phyloP scores from a whole-genome alignment of 2,797 vertebrate genomes.

The Geotria australis region DNA sequence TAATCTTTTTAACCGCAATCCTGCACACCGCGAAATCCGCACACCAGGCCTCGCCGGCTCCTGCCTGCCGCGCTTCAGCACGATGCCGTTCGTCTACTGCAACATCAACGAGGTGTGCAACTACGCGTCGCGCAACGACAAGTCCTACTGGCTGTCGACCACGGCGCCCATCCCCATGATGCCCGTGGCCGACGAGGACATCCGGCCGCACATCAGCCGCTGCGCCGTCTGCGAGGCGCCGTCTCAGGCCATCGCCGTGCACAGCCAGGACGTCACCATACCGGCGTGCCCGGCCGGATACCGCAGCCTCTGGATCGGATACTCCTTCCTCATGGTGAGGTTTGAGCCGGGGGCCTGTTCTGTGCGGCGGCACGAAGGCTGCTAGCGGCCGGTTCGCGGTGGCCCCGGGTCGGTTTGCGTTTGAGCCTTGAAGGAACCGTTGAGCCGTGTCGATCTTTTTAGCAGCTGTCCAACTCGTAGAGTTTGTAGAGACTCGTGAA shows the following conservation, averaged over 20 bases:
- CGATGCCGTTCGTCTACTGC: constrained; percentile 92
- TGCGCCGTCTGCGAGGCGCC: constrained; percentile 74
- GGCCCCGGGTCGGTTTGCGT: too few relatives aligned
- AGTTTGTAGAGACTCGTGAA: too few relatives aligned
- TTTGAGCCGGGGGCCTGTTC: too few relatives aligned
- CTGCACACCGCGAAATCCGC: too few relatives aligned
- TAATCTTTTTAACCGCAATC: too few relatives aligned
- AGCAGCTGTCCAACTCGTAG: too few relatives aligned
- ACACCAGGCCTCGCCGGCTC: constrained; percentile 57
- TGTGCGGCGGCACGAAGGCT: too few relatives aligned
- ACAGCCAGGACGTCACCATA: constrained; percentile 65
- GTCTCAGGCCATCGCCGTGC: constrained; percentile 55
- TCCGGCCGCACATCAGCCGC: constrained; percentile 55
- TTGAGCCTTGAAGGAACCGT: too few relatives aligned
- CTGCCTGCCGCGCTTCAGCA: constrained; percentile 63
- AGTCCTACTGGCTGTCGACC: constrained; percentile 93
- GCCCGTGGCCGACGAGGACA: constrained; percentile 39
- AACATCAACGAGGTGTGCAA: constrained; percentile 59
- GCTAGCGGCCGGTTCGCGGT: too few relatives aligned
- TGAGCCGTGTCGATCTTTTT: too few relatives aligned
- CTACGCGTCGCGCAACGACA: constrained; percentile 69
- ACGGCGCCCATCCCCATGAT: constrained; percentile 80
- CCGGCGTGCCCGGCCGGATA: constrained; percentile 52
- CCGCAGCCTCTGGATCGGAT: constrained; percentile 89
- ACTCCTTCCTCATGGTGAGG: constrained; percentile 85